Conservation (phyloP, 2,113 vertebrate species). For the Eurypyga helias region DNA sequence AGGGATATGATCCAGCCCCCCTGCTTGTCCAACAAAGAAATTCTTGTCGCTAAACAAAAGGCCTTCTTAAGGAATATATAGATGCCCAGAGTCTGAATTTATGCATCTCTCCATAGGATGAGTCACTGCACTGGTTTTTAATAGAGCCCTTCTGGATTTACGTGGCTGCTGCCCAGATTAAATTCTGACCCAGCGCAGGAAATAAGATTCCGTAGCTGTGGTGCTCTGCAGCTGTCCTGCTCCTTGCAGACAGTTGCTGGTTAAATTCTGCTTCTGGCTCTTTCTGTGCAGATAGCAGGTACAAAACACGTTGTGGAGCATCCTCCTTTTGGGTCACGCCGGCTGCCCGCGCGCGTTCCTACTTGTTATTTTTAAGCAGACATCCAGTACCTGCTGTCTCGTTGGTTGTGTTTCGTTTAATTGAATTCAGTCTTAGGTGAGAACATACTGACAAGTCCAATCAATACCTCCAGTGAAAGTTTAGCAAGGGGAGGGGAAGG, state of each 20-base stretch:
- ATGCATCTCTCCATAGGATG: not conserved
- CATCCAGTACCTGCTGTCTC: not conserved
- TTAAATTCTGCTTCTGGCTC: not conserved
- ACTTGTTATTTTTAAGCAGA: constrained; percentile 6
- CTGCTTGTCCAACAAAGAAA: constrained; percentile 3
- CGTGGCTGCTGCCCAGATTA: not conserved
- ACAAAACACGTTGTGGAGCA: not conserved
- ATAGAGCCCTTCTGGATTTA: constrained; percentile 30
- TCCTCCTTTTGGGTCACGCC: not conserved
- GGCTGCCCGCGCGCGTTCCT: not conserved
- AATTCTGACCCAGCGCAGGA: not conserved
- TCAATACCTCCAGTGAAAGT: constrained; percentile 26
- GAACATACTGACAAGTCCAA: constrained; percentile 22
- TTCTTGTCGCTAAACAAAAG: constrained; percentile 29
- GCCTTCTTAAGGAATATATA: not conserved
- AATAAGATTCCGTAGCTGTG: not conserved
- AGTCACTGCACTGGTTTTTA: constrained; percentile 27
- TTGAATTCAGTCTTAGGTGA: not conserved
- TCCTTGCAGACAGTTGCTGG: not conserved
- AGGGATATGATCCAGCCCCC: not conserved
- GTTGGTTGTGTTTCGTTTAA: not conserved
- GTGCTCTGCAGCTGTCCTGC: not conserved
- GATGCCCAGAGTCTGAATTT: not conserved
- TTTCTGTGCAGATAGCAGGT: not conserved
- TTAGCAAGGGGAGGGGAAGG: not conserved